A percentile compares a stretch with the other conserved stretches of the same genome.
Conservation (phyloP, 2,888 invertebrate species). For the Urechis unicinctus region DNA sequence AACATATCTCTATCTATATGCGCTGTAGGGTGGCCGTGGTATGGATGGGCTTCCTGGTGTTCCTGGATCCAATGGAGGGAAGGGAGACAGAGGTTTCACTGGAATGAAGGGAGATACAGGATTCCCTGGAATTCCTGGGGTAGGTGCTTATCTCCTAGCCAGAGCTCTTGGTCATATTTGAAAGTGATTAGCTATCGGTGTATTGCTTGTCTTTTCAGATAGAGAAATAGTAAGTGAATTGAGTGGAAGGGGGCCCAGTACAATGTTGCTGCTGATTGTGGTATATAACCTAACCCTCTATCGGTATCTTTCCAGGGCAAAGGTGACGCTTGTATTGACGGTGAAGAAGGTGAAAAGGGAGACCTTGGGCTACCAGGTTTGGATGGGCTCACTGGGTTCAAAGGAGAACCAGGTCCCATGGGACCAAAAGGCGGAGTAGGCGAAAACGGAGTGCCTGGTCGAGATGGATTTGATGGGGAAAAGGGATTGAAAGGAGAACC, state of each 20-base stretch:
- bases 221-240: too few relatives aligned
- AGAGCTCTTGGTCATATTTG: neutral
- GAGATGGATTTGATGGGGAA: conserved; percentile 1
- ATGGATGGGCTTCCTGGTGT: conserved; percentile 20
- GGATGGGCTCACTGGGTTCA: conserved; percentile 9
- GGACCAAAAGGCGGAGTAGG: conserved; percentile 3
- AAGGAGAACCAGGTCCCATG: conserved; percentile 5
- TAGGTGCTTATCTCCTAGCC: neutral
- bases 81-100: conserved; percentile 15
- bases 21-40: conserved; percentile 16
- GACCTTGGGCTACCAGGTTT: conserved; percentile 4
- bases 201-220: too few relatives aligned
- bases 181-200: neutral
- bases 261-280: too few relatives aligned
- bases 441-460: conserved; percentile 3
- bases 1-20: neutral
- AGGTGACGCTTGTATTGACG: neutral
- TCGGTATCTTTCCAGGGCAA: neutral
- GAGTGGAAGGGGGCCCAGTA: too few relatives aligned
- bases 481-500: neutral
- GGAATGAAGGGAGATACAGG: conserved; percentile 2
- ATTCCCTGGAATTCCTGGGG: conserved; percentile 1
- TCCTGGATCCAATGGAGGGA: conserved; percentile 16
- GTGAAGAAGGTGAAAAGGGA: conserved; percentile 4
- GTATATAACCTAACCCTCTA: neutral